These are phyloP conservation scores for Calidris pugnax DNA, from an alignment of 2,113 vertebrate genomes.

Conservation along the genomic window DNA sequence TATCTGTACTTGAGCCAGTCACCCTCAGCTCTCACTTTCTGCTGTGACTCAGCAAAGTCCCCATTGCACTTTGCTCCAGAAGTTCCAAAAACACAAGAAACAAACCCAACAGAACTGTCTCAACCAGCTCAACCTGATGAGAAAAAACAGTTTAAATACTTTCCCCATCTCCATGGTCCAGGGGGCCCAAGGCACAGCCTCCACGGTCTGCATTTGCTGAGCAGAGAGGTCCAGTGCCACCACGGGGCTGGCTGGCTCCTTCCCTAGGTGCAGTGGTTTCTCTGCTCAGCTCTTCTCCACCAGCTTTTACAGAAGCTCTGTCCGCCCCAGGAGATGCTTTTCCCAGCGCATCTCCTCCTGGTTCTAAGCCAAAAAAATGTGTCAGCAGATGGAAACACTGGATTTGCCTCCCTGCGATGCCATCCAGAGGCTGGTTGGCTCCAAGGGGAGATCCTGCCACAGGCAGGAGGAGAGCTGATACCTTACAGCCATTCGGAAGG, in stretches of 20 bases:
- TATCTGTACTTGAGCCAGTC: not conserved
- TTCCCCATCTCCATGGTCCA: not conserved
- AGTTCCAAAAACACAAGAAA: not conserved
- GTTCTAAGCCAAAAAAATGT: not conserved
- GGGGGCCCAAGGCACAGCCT: not conserved
- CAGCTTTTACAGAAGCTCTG: not conserved
- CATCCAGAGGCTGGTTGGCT: not conserved
- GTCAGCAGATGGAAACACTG: not conserved
- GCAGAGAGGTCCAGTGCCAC: not conserved
- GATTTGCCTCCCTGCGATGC: not conserved
- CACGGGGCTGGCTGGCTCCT: fast-evolving
- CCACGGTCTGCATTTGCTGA: not conserved
- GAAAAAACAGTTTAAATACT: not conserved
- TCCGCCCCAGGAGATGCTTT: not conserved
- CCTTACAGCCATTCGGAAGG: fast-evolving
- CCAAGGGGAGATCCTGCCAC: not conserved
- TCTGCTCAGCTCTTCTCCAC: not conserved
- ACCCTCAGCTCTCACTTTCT: not conserved
- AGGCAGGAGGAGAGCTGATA: not conserved
- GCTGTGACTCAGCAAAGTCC: not conserved
- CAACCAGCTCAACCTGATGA: not conserved
- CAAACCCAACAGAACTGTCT: not conserved
- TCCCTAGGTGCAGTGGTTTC: not conserved
- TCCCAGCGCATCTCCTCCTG: not conserved
- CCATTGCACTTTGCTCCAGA: not conserved